A percentile compares a stretch with the other conserved stretches of the same genome.
Evolutionary conservation across 2,888 invertebrate genomes (phyloP).

Genomic region (Pilophorus perplexus): DNA sequence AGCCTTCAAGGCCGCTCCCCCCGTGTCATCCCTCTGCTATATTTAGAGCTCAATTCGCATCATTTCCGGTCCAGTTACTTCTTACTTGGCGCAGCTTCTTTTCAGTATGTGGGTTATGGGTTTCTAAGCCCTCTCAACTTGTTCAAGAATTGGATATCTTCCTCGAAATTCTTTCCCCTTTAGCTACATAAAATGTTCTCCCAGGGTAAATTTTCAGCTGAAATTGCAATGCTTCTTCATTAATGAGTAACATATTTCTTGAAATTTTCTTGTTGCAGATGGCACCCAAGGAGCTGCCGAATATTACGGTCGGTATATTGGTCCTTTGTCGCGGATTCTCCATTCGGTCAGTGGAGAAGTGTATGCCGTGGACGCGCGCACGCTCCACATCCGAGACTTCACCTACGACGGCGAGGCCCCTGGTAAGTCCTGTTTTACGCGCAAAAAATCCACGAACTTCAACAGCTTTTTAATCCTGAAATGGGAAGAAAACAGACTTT

Average conservation of each 20-base stretch:
- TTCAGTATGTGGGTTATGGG: no score
- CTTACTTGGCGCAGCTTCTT: neutral
- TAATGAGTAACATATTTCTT: no score
- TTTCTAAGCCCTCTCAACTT: no score
- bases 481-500: no score
- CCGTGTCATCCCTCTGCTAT: constrained; percentile 26
- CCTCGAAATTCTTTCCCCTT: no score
- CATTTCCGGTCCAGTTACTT: constrained; percentile 15
- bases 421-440: constrained; percentile 61
- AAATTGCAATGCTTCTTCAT: no score
- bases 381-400: constrained; percentile 81
- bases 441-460: no score
- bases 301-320: constrained; percentile 76
- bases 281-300: constrained; percentile 42
- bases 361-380: constrained; percentile 83
- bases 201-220: no score
- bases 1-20: neutral
- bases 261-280: constrained; percentile 19
- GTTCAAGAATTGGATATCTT: no score
- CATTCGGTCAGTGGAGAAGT: constrained; percentile 83
- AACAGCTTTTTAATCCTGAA: no score
- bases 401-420: constrained; percentile 89
- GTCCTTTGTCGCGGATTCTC: constrained; percentile 72
- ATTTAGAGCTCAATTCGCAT: constrained; percentile 29
- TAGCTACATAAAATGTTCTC: no score